These are phyloP conservation scores for Hyppa rectilinea DNA, from an alignment of 2,888 invertebrate genomes.

Conservation along the genomic window DNA sequence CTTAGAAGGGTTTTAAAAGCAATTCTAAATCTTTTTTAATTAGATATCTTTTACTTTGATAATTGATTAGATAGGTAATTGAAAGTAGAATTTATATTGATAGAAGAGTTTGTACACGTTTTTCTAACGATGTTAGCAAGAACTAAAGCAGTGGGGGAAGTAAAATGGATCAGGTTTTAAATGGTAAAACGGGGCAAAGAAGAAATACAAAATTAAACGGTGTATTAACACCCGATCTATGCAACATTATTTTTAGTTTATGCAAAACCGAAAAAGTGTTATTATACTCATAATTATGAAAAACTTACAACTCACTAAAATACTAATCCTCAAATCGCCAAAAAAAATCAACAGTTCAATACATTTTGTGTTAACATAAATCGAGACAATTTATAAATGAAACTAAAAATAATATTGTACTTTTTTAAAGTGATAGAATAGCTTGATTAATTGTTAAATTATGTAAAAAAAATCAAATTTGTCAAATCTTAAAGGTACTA, in stretches of 20 bases:
- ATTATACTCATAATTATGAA: too few species aligned
- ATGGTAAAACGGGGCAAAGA: background rate
- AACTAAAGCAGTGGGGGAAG: background rate
- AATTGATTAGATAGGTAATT: constrained; percentile 48
- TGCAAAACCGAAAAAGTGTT: too few species aligned
- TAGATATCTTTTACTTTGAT: constrained; percentile 54
- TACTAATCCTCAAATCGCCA: too few species aligned
- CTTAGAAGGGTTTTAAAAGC: constrained; percentile 44
- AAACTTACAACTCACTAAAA: too few species aligned
- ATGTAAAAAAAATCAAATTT: too few species aligned
- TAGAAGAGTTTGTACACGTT: constrained; percentile 16
- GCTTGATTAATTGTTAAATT: background rate
- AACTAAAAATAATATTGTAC: too few species aligned
- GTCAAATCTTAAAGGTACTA: too few species aligned
- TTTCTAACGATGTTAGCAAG: constrained; percentile 7
- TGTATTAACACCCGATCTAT: background rate
- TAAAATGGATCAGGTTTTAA: constrained; percentile 7
- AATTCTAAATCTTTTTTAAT: constrained; percentile 55
- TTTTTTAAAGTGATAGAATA: background rate
- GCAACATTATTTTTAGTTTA: too few species aligned
- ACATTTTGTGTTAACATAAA: too few species aligned
- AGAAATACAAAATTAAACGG: background rate
- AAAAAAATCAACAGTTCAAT: too few species aligned
- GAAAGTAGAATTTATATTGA: constrained; percentile 41
- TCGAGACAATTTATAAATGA: too few species aligned